A percentile compares a stretch with the other conserved stretches of the same genome.
Conservation (phyloP, 2,797 vertebrate species). For the Gadopsis bispinosus region DNA sequence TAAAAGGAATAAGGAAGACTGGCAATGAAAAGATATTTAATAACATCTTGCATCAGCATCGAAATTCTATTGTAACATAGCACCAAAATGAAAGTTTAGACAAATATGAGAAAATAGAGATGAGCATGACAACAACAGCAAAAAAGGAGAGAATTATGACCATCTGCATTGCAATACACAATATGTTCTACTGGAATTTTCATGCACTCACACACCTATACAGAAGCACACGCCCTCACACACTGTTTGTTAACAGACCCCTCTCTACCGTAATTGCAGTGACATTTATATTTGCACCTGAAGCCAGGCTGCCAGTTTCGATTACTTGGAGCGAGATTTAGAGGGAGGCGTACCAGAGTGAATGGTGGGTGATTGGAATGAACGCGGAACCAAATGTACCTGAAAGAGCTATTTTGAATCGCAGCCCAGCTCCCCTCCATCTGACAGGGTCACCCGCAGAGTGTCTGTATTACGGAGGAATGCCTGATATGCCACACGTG, state of each 20-base stretch:
- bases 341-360: constrained; percentile 46
- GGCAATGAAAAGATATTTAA: not conserved
- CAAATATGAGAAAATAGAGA: constrained; percentile 10
- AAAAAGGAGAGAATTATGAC: constrained; percentile 11
- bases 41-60: not conserved
- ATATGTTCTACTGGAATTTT: constrained; percentile 37
- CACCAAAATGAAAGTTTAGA: not conserved
- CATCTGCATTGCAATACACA: constrained; percentile 23
- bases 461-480: constrained; percentile 10
- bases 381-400: constrained; percentile 60
- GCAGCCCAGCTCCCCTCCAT: constrained; percentile 22
- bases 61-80: not conserved
- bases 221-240: constrained; percentile 30
- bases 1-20: constrained; percentile 1
- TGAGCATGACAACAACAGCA: constrained; percentile 9
- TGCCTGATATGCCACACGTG: not conserved
- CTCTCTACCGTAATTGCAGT: constrained; percentile 72
- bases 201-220: constrained; percentile 33
- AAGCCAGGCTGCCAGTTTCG: constrained; percentile 76
- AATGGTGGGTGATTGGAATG: constrained; percentile 59
- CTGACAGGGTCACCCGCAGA: constrained; percentile 53
- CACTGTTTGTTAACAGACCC: constrained; percentile 72
- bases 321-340: constrained; percentile 66
- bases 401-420: constrained; percentile 61
- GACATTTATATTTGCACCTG: constrained; percentile 82